Conservation (phyloP, 2,113 vertebrate genomes). For the Rhineura floridana region DNA sequence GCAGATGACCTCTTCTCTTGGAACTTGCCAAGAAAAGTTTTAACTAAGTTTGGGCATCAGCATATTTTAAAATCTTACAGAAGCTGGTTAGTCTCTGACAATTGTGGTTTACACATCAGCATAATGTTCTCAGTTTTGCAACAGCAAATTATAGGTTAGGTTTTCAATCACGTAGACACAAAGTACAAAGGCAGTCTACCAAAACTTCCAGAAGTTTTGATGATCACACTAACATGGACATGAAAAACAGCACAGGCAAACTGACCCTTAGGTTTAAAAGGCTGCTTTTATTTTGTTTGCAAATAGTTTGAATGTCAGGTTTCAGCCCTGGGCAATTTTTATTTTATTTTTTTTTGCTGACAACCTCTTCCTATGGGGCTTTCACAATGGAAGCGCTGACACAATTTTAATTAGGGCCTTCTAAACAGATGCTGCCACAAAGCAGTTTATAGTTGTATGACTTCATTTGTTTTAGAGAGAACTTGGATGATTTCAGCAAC, state of each 20-base stretch:
- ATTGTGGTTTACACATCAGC: not conserved
- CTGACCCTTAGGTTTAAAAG: constrained; percentile 9
- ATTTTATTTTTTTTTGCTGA: constrained; percentile 64
- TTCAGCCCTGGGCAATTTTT: constrained; percentile 57
- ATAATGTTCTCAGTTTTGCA: not conserved
- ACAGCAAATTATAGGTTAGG: accelerated
- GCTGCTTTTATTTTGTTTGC: constrained; percentile 3
- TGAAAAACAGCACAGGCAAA: constrained; percentile 33
- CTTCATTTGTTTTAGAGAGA: constrained; percentile 53
- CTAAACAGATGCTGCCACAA: constrained; percentile 57
- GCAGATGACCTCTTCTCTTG: not conserved
- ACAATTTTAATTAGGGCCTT: constrained; percentile 56
- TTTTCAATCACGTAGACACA: not conserved
- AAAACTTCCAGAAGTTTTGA: not conserved
- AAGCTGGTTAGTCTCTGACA: constrained; percentile 14
- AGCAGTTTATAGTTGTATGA: constrained; percentile 50
- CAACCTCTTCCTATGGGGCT: constrained; percentile 56
- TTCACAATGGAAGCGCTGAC: constrained; percentile 60
- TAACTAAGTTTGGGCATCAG: not conserved
- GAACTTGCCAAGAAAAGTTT: not conserved
- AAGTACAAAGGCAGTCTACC: not conserved
- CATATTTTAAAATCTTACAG: constrained; percentile 28
- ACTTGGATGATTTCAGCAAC: constrained; percentile 7
- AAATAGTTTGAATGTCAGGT: constrained; percentile 41
- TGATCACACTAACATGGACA: accelerated